phyloP scores from a whole-genome alignment of 2,888 invertebrate genomes.

The Macrophya alboannulata region DNA sequence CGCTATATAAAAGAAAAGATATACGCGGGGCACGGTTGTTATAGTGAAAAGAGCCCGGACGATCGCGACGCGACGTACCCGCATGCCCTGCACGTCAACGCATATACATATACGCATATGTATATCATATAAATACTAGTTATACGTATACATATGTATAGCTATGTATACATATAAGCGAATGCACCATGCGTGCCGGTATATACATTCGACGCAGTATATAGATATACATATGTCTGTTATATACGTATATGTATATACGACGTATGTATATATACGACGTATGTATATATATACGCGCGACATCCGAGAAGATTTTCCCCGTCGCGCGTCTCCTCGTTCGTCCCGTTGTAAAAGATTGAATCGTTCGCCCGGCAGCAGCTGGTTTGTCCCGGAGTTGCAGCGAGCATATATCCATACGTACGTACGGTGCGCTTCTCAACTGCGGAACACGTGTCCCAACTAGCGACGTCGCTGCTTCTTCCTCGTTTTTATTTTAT shows the following conservation, averaged over 20 bases:
- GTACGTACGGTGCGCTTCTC: slow-evolving; percentile 13
- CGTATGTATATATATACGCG: not conserved
- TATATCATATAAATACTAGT: slow-evolving; percentile 1
- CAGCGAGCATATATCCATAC: not conserved
- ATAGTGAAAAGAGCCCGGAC: not conserved
- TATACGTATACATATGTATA: not conserved
- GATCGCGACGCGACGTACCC: not conserved
- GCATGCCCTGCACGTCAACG: not conserved
- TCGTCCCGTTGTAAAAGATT: slow-evolving; percentile 35
- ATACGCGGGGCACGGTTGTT: not conserved
- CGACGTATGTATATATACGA: not conserved
- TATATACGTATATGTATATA: not conserved
- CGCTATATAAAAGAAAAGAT: not conserved
- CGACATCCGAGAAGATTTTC: slow-evolving; percentile 48
- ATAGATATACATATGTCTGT: not conserved
- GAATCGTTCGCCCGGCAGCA: slow-evolving; percentile 50
- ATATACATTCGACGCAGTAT: not conserved
- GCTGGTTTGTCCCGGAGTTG: slow-evolving; percentile 27
- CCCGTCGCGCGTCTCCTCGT: not conserved
- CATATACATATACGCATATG: not conserved
- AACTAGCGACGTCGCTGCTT: slow-evolving; percentile 8
- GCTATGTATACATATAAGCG: not conserved
- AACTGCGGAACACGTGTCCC: slow-evolving; percentile 30
- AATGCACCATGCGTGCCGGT: slow-evolving; percentile 3
- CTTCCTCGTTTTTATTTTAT: not conserved